Evolutionary conservation across 1,140 invertebrate genomes (phyloP).

Genomic region (Manduca sexta): DNA sequence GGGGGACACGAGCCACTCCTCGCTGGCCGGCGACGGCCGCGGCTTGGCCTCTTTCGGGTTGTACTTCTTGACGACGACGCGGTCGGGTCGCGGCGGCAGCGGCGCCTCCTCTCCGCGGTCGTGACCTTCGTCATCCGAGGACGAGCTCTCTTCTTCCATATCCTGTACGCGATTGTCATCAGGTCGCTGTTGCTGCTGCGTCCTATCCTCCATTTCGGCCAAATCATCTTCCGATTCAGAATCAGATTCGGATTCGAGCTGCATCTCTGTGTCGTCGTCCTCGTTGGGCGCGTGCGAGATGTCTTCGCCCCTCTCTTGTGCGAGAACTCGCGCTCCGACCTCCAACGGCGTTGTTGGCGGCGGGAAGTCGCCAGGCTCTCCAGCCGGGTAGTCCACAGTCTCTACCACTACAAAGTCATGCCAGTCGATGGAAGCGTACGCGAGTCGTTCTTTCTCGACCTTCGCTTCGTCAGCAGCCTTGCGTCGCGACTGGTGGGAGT

Average conservation of each 20-base stretch:
- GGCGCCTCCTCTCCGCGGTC: constrained; percentile 78
- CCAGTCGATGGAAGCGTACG: constrained; percentile 99
- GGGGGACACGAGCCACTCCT: constrained; percentile 97
- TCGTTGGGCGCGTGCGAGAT: constrained; percentile 45
- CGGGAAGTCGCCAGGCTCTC: constrained; percentile 96
- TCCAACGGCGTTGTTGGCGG: constrained; percentile 97
- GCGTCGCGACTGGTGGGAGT: constrained; percentile 94
- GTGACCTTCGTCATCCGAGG: constrained; percentile 82
- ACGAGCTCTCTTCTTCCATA: constrained; percentile 91
- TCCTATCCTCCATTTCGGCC: constrained; percentile 79
- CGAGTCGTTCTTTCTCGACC: constrained; percentile 94
- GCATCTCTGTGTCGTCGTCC: constrained; percentile 80
- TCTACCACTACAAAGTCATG: constrained; percentile 99
- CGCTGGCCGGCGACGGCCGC: constrained; percentile 75
- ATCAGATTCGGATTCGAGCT: constrained; percentile 76
- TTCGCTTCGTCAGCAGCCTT: constrained; percentile 95
- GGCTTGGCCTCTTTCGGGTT: constrained; percentile 90
- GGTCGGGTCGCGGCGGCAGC: constrained; percentile 91
- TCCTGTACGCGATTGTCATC: constrained; percentile 80
- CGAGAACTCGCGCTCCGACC: constrained; percentile 94
- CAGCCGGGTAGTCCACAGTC: constrained; percentile 98
- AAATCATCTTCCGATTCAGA: constrained; percentile 80
- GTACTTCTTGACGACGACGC: constrained; percentile 97
- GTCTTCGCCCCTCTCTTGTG: constrained; percentile 80
- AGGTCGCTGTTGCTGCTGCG: constrained; percentile 67